Evolutionary conservation across 2,113 vertebrate species (phyloP).

Genomic region (Indicator indicator): DNA sequence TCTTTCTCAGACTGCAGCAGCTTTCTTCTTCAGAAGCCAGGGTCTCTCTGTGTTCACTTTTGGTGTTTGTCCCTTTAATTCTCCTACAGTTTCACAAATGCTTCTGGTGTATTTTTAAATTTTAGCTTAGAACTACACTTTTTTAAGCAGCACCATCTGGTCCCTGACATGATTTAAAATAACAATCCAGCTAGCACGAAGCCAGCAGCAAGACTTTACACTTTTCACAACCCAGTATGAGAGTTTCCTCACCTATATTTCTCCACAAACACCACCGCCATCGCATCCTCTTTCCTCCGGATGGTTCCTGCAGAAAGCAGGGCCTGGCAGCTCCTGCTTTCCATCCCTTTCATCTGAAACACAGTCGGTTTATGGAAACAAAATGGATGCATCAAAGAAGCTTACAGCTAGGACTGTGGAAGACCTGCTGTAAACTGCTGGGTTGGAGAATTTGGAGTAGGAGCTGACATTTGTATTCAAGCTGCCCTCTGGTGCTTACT

Average conservation of each 20-base stretch:
- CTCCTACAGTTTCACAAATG: neutral
- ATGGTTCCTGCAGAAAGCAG: neutral
- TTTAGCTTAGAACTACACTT: conserved; percentile 30
- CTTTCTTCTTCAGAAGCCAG: neutral
- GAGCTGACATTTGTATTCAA: neutral
- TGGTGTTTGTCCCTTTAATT: conserved; percentile 51
- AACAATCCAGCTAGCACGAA: neutral
- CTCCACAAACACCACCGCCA: neutral
- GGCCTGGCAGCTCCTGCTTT: neutral
- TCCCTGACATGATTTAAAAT: conserved; percentile 44
- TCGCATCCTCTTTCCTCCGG: neutral
- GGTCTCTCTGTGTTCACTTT: neutral
- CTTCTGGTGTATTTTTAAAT: conserved; percentile 36
- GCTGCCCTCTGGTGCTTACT: conserved; percentile 33
- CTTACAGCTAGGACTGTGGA: neutral
- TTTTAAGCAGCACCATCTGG: conserved; percentile 25
- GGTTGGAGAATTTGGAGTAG: neutral
- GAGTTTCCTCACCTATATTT: neutral
- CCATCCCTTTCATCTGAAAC: neutral
- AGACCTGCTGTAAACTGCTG: neutral
- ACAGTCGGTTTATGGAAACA: neutral
- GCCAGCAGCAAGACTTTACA: neutral
- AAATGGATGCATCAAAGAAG: neutral
- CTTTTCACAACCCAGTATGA: neutral
- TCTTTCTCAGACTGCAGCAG: neutral